Base-by-base conservation (phyloP, 2,888 invertebrate genomes). In the Criorhina ranunculi region DNA sequence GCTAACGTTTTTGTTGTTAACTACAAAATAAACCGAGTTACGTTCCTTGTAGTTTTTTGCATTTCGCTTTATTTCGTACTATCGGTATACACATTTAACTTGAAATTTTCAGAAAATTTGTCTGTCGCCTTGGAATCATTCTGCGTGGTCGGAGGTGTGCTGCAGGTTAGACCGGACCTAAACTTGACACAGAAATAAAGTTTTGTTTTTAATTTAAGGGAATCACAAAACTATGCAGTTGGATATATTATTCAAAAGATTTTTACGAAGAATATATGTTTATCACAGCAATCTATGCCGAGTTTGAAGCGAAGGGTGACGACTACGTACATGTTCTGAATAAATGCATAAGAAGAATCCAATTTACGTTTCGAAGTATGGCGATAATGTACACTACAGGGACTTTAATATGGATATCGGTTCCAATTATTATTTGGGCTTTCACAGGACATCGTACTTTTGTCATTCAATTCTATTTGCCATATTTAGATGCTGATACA, bases 401-500 rank as follows among this genome's bases (percentile, higher is more conserved):
- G 0, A 31, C 75, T 0, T 0, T 46, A 0, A 8, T 53, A 0
- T 15, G 87, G 2, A 31, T 83, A 5, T 7, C 15, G 0, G 24
- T 76, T 5, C 87, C 87, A 3, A 0, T 86, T 2, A n/a, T 67
- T 0, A 19, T 87, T 17, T 60, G 49, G 44, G 19, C 69, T 1
- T 11, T 67, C 2, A 78, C 72, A 3, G 87, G 86, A 1, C 70
- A 57, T 1, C 78, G 81, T 0, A 17, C 64, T 11, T 35, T 86
- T 11, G 62, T 82, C 8, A 62, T 87, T 75, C 82, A 87, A 8
- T 85, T 72, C 17, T 33, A 70, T 17, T 42, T 88, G 6, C 88
- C 88, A 0, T 70, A 70, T 1, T 1, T 87, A 1, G 86, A 87
- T 62, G 9, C 67, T 0, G 37, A 77, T 0, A 86, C 87, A 0